phyloP scores from a whole-genome alignment of 2,888 invertebrate species.

The Scelioninae gen. 1 region DNA sequence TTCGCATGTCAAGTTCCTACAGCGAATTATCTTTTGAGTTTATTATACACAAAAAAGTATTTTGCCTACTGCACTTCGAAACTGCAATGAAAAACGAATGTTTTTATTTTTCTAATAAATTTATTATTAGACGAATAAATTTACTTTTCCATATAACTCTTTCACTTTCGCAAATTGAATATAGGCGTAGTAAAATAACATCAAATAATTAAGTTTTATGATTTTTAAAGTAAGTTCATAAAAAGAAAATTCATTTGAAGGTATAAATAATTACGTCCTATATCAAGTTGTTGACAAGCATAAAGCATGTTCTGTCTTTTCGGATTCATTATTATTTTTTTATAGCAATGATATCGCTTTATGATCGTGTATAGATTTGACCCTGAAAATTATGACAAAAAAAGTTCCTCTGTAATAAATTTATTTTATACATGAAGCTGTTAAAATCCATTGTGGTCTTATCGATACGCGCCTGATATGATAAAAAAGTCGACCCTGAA shows the following conservation, averaged over 20 bases:
- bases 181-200: no score
- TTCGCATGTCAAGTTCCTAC: slow-evolving; percentile 13
- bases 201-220: no score
- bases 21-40: slow-evolving; percentile 13
- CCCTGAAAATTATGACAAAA: slow-evolving; percentile 32
- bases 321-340: slow-evolving; percentile 11
- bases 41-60: slow-evolving; percentile 9
- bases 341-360: slow-evolving; percentile 22
- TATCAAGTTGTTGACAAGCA: background rate
- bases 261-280: background rate
- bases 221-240: no score
- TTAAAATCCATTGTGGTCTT: slow-evolving; percentile 56
- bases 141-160: background rate
- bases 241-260: background rate
- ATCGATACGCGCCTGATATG: slow-evolving; percentile 45
- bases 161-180: background rate
- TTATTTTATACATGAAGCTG: slow-evolving; percentile 32
- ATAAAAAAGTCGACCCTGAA: slow-evolving; percentile 66
- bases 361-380: slow-evolving; percentile 27
- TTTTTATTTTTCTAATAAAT: slow-evolving; percentile 6
- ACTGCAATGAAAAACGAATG: background rate
- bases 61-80: slow-evolving; percentile 7
- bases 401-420: slow-evolving; percentile 22
- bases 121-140: no score
- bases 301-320: slow-evolving; percentile 3